These are phyloP conservation scores for Vannuccia rotundouncinata DNA, from an alignment of 2,888 invertebrate genomes.

Conservation along the genomic window DNA sequence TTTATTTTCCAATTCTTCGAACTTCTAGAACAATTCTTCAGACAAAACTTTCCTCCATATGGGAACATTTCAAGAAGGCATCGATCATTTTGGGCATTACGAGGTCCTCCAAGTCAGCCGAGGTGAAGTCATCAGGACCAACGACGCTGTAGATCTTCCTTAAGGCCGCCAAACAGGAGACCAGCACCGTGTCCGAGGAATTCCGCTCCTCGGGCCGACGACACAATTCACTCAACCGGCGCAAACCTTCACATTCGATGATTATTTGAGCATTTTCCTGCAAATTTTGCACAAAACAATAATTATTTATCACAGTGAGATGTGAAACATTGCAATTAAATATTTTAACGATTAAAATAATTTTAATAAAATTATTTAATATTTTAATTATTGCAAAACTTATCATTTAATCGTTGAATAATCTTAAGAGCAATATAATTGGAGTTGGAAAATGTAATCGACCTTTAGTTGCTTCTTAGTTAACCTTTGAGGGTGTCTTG, in stretches of 20 bases:
- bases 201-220: slow-evolving; percentile 63
- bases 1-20: too few species aligned
- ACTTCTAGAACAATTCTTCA: slow-evolving; percentile 52
- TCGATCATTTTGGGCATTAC: slow-evolving; percentile 70
- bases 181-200: slow-evolving; percentile 65
- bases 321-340: too few species aligned
- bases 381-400: too few species aligned
- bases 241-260: slow-evolving; percentile 55
- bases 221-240: slow-evolving; percentile 64
- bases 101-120: slow-evolving; percentile 65
- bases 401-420: too few species aligned
- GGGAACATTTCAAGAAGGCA: slow-evolving; percentile 71
- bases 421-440: too few species aligned
- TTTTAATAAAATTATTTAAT: too few species aligned
- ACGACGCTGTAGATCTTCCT: slow-evolving; percentile 63
- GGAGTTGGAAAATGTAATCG: too few species aligned
- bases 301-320: not conserved
- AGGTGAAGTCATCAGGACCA: slow-evolving; percentile 58
- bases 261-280: slow-evolving; percentile 48
- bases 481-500: too few species aligned
- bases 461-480: too few species aligned
- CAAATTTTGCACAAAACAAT: not conserved
- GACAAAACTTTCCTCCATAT: slow-evolving; percentile 73
- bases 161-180: slow-evolving; percentile 65
- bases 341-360: too few species aligned